Evolutionary conservation across 2,888 invertebrate genomes (phyloP).

Genomic region (Hololepta plana): DNA sequence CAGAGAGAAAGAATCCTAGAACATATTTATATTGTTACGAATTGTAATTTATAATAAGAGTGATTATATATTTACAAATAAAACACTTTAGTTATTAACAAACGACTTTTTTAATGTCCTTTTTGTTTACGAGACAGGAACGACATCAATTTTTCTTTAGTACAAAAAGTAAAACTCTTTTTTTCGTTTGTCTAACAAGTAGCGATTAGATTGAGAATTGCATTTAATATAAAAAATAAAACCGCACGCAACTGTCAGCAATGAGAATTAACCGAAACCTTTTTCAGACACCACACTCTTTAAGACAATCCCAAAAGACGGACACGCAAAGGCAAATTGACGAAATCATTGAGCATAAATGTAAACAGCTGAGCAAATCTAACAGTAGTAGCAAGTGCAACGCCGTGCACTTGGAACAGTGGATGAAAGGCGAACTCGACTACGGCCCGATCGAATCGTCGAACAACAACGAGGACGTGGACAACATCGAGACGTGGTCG

Average conservation of each 20-base stretch:
- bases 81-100: conserved; percentile 13
- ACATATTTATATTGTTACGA: conserved; percentile 21
- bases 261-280: conserved; percentile 13
- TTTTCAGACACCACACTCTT: conserved; percentile 23
- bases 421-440: conserved; percentile 64
- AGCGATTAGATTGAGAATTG: conserved; percentile 1
- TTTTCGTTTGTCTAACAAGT: conserved; percentile 1
- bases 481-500: conserved; percentile 49
- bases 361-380: conserved; percentile 40
- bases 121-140: conserved; percentile 8
- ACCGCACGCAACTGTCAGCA: conserved; percentile 1
- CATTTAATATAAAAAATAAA: too few relatives aligned
- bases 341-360: conserved; percentile 43
- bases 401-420: conserved; percentile 55
- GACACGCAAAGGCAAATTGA: conserved; percentile 32
- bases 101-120: conserved; percentile 7
- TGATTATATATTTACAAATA: conserved; percentile 26
- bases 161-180: conserved; percentile 2
- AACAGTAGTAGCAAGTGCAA: conserved; percentile 48
- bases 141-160: too few relatives aligned
- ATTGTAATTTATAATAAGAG: conserved; percentile 24
- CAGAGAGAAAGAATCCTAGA: conserved; percentile 14
- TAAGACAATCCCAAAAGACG: conserved; percentile 18
- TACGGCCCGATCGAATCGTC: conserved; percentile 18
- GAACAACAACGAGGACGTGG: conserved; percentile 24